Conservation (phyloP, 2,797 vertebrate species). For the Thunnus albacares region DNA sequence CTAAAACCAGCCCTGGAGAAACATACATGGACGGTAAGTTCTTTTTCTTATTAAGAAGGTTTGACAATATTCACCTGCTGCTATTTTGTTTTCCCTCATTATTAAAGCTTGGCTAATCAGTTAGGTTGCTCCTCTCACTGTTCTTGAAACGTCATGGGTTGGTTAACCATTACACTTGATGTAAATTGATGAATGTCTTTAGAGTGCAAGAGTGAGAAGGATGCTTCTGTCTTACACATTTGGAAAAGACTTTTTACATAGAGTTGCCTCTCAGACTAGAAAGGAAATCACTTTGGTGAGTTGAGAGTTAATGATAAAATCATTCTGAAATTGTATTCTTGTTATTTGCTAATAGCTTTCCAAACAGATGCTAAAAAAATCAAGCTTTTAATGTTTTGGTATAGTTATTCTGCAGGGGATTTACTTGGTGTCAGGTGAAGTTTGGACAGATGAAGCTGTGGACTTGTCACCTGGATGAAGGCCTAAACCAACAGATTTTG, state of each 20-base stretch:
- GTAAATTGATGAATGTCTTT: background rate
- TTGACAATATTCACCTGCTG: background rate
- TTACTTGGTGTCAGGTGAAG: constrained; percentile 2
- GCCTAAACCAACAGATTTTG: background rate
- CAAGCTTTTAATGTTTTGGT: background rate
- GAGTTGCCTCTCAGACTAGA: constrained; percentile 12
- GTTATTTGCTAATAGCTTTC: background rate
- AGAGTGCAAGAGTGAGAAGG: background rate
- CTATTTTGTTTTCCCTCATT: background rate
- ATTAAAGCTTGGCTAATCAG: background rate
- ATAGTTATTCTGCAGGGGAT: background rate
- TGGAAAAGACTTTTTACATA: constrained; percentile 44
- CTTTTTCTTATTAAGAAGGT: background rate
- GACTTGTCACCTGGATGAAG: background rate
- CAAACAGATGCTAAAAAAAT: background rate
- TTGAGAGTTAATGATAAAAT: background rate
- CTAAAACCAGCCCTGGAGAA: constrained; percentile 34
- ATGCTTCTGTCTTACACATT: constrained; percentile 48
- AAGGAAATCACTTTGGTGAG: background rate
- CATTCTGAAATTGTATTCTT: background rate
- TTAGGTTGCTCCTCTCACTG: background rate
- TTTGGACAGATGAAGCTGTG: background rate
- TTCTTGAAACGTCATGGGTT: background rate
- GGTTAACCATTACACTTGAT: background rate
- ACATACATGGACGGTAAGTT: constrained; percentile 63